phyloP scores from a whole-genome alignment of 2,113 vertebrate species.

The Anoplopoma fimbria region DNA sequence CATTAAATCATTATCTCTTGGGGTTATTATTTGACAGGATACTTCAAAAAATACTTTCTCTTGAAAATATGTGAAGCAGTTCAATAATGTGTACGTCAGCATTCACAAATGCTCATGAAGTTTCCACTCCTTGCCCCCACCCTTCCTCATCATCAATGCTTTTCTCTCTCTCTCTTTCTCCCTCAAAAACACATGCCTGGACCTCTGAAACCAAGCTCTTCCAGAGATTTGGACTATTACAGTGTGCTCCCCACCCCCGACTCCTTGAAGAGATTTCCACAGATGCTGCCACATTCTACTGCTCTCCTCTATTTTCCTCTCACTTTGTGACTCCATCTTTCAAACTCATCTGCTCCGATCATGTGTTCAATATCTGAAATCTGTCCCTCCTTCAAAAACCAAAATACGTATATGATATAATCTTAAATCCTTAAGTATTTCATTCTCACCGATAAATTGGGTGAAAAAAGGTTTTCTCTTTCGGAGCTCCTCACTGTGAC shows the following conservation, averaged over 20 bases:
- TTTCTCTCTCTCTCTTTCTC: constrained; percentile 25
- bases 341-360: constrained; percentile 9
- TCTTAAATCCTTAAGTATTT: neutral
- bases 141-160: constrained; percentile 42
- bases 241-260: constrained; percentile 57
- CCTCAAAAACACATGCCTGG: constrained; percentile 72
- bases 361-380: constrained; percentile 18
- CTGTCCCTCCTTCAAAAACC: neutral
- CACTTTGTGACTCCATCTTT: constrained; percentile 28
- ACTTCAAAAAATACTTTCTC: constrained; percentile 21
- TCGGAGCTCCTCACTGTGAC: neutral
- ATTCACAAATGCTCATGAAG: constrained; percentile 66
- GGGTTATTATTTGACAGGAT: neutral
- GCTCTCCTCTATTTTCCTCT: constrained; percentile 59
- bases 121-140: constrained; percentile 69
- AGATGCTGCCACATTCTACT: constrained; percentile 75
- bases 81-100: constrained; percentile 70
- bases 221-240: constrained; percentile 73
- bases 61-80: constrained; percentile 69
- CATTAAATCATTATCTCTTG: neutral
- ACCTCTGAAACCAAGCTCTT: constrained; percentile 76
- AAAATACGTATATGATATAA: neutral
- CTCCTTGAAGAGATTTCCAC: constrained; percentile 76
- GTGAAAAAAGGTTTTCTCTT: neutral
- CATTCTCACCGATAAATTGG: neutral